Evolutionary conservation across 2,797 vertebrate genomes (phyloP).

Genomic region (Aphelocoma californica): DNA sequence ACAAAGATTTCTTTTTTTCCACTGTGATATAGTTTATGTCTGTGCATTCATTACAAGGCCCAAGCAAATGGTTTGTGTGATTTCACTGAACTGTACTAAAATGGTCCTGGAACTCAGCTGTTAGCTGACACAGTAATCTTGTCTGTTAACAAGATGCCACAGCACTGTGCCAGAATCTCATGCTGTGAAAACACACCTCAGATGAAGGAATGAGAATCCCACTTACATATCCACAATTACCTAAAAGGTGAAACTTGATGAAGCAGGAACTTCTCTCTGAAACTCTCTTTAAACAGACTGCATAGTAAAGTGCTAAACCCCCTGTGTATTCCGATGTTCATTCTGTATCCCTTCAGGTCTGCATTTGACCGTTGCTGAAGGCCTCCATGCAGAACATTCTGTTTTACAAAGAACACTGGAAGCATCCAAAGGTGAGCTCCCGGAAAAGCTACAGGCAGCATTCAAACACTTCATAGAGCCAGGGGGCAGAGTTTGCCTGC

Average conservation of each 20-base stretch:
- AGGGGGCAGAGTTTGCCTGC: neutral
- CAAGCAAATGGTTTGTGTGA: neutral
- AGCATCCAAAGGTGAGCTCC: neutral
- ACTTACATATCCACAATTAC: neutral
- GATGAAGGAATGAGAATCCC: neutral
- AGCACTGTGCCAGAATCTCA: neutral
- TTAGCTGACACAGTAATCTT: neutral
- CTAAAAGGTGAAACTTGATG: neutral
- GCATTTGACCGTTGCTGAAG: neutral
- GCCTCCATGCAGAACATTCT: neutral
- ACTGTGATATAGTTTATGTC: neutral
- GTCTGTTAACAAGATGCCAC: too few relatives aligned
- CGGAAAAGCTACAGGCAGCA: neutral
- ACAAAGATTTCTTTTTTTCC: neutral
- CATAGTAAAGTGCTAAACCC: neutral
- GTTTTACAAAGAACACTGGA: neutral
- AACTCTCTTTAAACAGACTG: neutral
- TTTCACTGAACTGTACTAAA: neutral
- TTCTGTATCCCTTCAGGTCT: neutral
- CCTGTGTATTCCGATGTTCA: fast-evolving
- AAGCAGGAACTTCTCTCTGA: neutral
- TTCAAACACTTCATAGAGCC: neutral
- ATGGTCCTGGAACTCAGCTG: neutral
- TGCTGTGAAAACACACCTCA: neutral
- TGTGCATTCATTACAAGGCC: neutral